A percentile compares a stretch with the other conserved stretches of the same genome.
Conservation (phyloP, 1,140 invertebrate species). For the Daktulosphaira vitifoliae region DNA sequence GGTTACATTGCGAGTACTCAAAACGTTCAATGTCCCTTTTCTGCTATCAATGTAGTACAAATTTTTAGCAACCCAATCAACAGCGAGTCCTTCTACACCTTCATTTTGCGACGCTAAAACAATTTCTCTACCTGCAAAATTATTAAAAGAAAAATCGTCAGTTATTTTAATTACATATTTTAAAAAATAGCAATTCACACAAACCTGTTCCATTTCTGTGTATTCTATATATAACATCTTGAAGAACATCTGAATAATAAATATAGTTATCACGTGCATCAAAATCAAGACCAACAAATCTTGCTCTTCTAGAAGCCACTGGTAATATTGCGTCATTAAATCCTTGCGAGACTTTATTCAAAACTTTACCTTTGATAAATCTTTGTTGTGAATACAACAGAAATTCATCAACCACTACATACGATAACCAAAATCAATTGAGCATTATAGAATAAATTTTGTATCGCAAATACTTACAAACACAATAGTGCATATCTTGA, state of each 20-base stretch:
- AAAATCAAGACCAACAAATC: slow-evolving; percentile 96
- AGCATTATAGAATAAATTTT: background rate
- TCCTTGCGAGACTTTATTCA: slow-evolving; percentile 78
- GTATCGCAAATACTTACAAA: slow-evolving; percentile 46
- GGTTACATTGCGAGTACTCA: slow-evolving; percentile 76
- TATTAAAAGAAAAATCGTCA: no score
- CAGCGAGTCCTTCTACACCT: slow-evolving; percentile 90
- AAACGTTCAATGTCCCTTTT: slow-evolving; percentile 88
- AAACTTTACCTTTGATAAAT: slow-evolving; percentile 89
- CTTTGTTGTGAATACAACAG: slow-evolving; percentile 95
- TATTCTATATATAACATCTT: slow-evolving; percentile 90
- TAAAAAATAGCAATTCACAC: background rate
- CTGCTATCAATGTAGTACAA: slow-evolving; percentile 96
- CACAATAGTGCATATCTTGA: slow-evolving; percentile 71
- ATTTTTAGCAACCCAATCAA: slow-evolving; percentile 96
- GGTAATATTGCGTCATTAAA: slow-evolving; percentile 91
- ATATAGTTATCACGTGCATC: slow-evolving; percentile 85
- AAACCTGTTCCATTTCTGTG: slow-evolving; percentile 73
- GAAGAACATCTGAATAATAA: slow-evolving; percentile 94
- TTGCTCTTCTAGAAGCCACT: slow-evolving; percentile 77
- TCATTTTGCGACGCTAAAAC: slow-evolving; percentile 93
- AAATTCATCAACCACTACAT: slow-evolving; percentile 72
- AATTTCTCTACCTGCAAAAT: slow-evolving; percentile 70
- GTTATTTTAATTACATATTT: no score
- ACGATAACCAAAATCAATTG: slow-evolving; percentile 24